Conservation (phyloP, 2,888 invertebrate genomes). For the Saturnia pavonia region DNA sequence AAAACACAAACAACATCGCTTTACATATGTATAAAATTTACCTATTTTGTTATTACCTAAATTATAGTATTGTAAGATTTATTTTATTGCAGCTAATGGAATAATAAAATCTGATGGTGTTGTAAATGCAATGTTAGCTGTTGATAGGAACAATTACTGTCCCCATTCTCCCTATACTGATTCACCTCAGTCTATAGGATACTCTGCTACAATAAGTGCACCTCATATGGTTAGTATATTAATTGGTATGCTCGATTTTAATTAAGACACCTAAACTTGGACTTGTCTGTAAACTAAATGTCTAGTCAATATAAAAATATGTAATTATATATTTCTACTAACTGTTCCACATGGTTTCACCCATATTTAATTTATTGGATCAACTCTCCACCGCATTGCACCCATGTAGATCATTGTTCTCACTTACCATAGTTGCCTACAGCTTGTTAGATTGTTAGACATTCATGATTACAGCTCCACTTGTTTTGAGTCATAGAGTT, state of each 20-base stretch:
- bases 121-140: constrained; percentile 89
- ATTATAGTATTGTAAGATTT: neutral
- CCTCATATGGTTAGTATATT: constrained; percentile 92
- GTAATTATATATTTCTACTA: neutral
- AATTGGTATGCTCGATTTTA: neutral
- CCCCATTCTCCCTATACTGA: constrained; percentile 92
- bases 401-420: no score
- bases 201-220: constrained; percentile 96
- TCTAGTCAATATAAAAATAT: neutral
- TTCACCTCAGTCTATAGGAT: constrained; percentile 96
- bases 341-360: no score
- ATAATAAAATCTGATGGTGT: constrained; percentile 90
- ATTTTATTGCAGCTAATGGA: constrained; percentile 84
- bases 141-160: constrained; percentile 92
- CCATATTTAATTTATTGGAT: no score
- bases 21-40: neutral
- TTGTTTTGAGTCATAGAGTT: no score
- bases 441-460: no score
- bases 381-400: no score
- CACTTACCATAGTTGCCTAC: no score
- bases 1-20: no score
- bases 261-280: neutral
- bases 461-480: no score
- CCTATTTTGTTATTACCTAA: neutral
- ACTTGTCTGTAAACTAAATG: neutral